phyloP scores from a whole-genome alignment of 2,113 vertebrate genomes.

The Plecotus auritus region DNA sequence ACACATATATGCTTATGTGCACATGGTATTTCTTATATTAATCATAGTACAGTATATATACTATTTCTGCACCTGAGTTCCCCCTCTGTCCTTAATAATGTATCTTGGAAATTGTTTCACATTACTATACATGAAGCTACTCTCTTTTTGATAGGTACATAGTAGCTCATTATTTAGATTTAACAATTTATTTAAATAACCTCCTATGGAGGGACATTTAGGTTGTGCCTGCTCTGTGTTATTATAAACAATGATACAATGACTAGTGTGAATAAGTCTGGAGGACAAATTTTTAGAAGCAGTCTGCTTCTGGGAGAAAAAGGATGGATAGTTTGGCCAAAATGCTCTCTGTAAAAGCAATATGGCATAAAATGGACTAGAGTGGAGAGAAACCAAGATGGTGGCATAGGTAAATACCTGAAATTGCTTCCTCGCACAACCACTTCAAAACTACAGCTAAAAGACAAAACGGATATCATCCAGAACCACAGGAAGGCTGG shows the following conservation, averaged over 20 bases:
- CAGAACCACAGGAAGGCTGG: too few species aligned
- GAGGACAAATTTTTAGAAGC: neutral
- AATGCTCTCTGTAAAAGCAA: neutral
- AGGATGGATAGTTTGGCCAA: neutral
- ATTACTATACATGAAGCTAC: neutral
- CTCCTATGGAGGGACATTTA: neutral
- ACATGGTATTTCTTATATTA: neutral
- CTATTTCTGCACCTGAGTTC: neutral
- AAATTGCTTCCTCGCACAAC: too few species aligned
- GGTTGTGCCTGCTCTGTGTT: neutral
- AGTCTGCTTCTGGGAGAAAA: neutral
- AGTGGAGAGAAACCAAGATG: neutral
- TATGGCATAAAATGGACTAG: neutral
- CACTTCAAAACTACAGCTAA: too few species aligned
- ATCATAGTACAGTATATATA: neutral
- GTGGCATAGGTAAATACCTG: too few species aligned
- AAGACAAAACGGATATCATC: too few species aligned
- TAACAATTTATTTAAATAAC: neutral
- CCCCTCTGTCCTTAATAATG: neutral
- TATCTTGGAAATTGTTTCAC: neutral
- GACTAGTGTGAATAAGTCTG: neutral
- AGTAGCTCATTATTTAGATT: neutral
- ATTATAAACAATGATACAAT: neutral
- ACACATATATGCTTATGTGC: neutral
- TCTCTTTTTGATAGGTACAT: neutral